These are phyloP conservation scores for Passer montanus DNA, from an alignment of 2,113 vertebrate genomes.

Conservation along the genomic window DNA sequence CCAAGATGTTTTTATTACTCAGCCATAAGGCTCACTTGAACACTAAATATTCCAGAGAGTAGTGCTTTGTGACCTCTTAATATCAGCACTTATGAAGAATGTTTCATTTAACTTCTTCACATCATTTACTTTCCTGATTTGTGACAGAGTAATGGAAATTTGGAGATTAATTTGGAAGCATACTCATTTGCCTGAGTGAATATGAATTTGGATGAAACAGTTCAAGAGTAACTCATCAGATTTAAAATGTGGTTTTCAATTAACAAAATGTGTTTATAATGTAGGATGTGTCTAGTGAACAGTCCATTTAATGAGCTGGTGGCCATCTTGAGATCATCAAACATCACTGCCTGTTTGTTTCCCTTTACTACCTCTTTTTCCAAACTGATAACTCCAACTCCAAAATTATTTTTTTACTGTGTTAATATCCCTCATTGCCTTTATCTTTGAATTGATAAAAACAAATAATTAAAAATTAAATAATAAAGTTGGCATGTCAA, in stretches of 20 bases:
- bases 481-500: not conserved
- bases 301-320: not conserved
- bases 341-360: not conserved
- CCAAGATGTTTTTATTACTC: not conserved
- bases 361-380: not conserved
- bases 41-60: not conserved
- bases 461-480: not conserved
- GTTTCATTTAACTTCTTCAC: slow-evolving; percentile 43
- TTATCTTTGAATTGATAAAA: not conserved
- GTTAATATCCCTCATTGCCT: not conserved
- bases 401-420: not conserved
- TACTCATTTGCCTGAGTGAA: slow-evolving; percentile 25
- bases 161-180: slow-evolving; percentile 21
- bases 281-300: slow-evolving; percentile 14
- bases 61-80: slow-evolving; percentile 25
- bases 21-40: not conserved
- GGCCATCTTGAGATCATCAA: not conserved
- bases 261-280: slow-evolving; percentile 46
- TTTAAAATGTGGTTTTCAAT: slow-evolving; percentile 27
- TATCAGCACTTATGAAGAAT: not conserved
- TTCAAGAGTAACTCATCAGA: slow-evolving; percentile 7
- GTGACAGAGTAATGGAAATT: slow-evolving; percentile 32
- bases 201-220: slow-evolving; percentile 21
- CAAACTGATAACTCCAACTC: not conserved
- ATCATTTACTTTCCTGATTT: slow-evolving; percentile 48